A percentile compares a stretch with the other conserved stretches of the same genome.
Conservation (phyloP, 2,888 invertebrate genomes). For the Drosophila siamana region DNA sequence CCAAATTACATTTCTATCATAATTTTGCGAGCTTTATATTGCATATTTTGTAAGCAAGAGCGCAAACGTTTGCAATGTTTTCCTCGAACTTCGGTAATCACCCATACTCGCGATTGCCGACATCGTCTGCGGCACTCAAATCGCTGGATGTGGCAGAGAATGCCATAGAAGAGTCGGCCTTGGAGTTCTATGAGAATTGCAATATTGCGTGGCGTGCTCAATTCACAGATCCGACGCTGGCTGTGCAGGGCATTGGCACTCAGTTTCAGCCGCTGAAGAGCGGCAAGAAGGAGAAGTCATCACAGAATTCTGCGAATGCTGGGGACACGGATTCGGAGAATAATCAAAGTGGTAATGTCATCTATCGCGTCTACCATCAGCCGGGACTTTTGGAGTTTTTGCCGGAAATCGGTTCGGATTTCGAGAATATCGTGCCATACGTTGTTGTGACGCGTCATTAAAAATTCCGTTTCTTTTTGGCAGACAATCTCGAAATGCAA, state of each 20-base stretch:
- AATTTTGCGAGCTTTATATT: background rate
- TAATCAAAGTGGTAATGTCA: slow-evolving; percentile 22
- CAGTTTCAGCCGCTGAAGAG: slow-evolving; percentile 17
- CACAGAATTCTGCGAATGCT: background rate
- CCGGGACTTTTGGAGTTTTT: slow-evolving; percentile 1
- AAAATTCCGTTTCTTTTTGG: slow-evolving; percentile 1
- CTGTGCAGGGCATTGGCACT: slow-evolving; percentile 30
- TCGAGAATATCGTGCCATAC: slow-evolving; percentile 20
- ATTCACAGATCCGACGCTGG: slow-evolving; percentile 33
- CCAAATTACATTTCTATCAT: background rate
- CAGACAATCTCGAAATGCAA: too few relatives aligned
- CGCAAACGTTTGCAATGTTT: background rate
- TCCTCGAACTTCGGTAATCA: background rate
- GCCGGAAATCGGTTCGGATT: slow-evolving; percentile 30
- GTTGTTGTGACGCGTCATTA: slow-evolving; percentile 9
- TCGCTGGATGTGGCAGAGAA: slow-evolving; percentile 25
- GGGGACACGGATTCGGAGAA: slow-evolving; percentile 27
- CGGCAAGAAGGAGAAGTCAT: background rate
- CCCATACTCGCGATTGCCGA: slow-evolving; percentile 1
- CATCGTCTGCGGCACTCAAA: slow-evolving; percentile 10
- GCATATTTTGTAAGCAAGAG: background rate
- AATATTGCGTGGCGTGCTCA: slow-evolving; percentile 49
- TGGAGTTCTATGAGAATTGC: slow-evolving; percentile 47
- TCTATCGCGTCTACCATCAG: background rate
- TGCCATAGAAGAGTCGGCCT: slow-evolving; percentile 23